Evolutionary conservation across 2,888 invertebrate species (phyloP), one percentile per base, ranked within the genome.

Genomic region (Eulithis testata): DNA sequence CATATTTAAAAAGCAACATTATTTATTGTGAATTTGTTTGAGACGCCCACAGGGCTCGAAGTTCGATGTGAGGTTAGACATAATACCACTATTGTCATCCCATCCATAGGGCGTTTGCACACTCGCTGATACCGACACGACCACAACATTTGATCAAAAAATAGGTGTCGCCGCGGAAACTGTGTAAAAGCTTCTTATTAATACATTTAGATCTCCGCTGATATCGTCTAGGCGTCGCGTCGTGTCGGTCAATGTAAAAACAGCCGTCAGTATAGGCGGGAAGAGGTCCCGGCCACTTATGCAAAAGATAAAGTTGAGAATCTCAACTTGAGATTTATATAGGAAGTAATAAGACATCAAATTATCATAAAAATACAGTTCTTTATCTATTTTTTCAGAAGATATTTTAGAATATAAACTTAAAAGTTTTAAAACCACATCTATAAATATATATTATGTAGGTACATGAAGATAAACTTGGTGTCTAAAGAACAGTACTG

Each of bases 11-110:
- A 58, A 36, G 57, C 51, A 58, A 53, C 57, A 21, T 63, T 63
- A 63, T 58, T 63, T 63, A 57, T 63, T 43, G 52, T 63, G 63
- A 57, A 63, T 63, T 56, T 45, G 57, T 53, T 56, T 43, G 52
- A 58, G 47, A 53, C 63, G 57, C 63, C 63, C 57, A 63, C 63
- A 8, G 37, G 37, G 45, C 36, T 40, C 14, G 14, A 21, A 47
- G 57, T 63, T 63, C 52, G 51, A 58, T 52, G 55, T 55, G 49
- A 61, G 61, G 54, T 54, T 53, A 44, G 36, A 40, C 47, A 53
- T 63, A 52, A 57, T 52, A 50, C 52, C 52, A 58, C 37, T 44
- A 60, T 60, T 52, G 36, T 50, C 40, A 45, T 37, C 56, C 51
- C 51, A 57, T 47, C 53, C 61, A 61, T 49, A 21, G 21, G 40